Conservation (phyloP, 1,140 invertebrate genomes). For the Drosophila trapezifrons region DNA sequence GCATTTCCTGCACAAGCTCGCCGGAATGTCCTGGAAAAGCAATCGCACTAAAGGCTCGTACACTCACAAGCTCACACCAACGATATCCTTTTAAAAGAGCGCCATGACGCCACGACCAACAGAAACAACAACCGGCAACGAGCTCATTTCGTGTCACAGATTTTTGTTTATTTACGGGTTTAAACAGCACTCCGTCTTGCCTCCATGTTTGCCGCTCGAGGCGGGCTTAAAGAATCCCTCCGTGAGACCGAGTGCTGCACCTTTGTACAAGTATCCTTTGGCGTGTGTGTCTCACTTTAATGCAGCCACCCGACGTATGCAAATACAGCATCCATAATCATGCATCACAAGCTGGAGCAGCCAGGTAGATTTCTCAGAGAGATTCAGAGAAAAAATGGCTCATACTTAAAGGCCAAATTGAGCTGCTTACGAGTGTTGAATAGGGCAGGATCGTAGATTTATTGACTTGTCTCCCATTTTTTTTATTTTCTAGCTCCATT, state of each 20-base stretch:
- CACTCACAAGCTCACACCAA: slow-evolving; percentile 14
- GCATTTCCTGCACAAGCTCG: slow-evolving; percentile 57
- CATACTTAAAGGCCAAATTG: slow-evolving; percentile 40
- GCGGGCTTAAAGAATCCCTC: slow-evolving; percentile 32
- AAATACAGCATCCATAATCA: slow-evolving; percentile 42
- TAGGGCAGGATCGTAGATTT: slow-evolving; percentile 10
- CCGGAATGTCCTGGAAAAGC: slow-evolving; percentile 39
- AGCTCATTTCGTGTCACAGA: slow-evolving; percentile 70
- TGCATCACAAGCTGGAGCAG: slow-evolving; percentile 22
- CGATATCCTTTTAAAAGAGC: slow-evolving; percentile 48
- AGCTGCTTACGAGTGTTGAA: slow-evolving; percentile 24
- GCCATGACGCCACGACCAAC: slow-evolving; percentile 7
- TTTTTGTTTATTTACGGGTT: slow-evolving; percentile 68
- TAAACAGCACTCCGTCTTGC: slow-evolving; percentile 32
- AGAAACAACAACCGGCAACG: slow-evolving; percentile 30
- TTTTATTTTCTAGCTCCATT: not conserved
- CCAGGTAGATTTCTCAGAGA: slow-evolving; percentile 1
- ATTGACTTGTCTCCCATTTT: slow-evolving; percentile 13
- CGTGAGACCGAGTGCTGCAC: slow-evolving; percentile 16
- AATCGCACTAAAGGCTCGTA: slow-evolving; percentile 45
- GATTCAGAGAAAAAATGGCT: slow-evolving; percentile 34
- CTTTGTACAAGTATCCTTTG: not conserved
- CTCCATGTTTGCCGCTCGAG: slow-evolving; percentile 29
- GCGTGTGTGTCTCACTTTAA: slow-evolving; percentile 17
- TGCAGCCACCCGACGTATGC: slow-evolving; percentile 34